These are phyloP conservation scores for Eurytoma californica DNA, from an alignment of 2,888 invertebrate species.

Conservation along the genomic window DNA sequence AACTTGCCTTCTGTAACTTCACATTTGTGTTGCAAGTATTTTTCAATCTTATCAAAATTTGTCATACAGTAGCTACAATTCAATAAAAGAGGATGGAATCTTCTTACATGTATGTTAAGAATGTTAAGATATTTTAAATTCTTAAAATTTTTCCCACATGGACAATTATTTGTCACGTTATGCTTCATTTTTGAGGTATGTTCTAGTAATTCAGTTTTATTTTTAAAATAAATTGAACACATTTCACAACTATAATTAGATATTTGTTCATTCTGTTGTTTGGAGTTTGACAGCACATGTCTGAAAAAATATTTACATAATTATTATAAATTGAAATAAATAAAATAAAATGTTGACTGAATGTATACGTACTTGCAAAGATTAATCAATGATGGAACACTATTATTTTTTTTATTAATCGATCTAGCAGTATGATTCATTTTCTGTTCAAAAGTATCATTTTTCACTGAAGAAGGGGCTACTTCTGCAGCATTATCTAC, in stretches of 20 bases:
- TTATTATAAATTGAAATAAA: slow-evolving; percentile 15
- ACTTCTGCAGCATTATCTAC: slow-evolving; percentile 16
- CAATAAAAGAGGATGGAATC: slow-evolving; percentile 57
- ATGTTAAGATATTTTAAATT: slow-evolving; percentile 57
- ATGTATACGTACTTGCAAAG: slow-evolving; percentile 48
- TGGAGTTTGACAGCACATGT: slow-evolving; percentile 33
- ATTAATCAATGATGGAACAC: slow-evolving; percentile 35
- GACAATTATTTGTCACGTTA: slow-evolving; percentile 56
- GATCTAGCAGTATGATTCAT: background rate
- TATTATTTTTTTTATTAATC: slow-evolving; percentile 2
- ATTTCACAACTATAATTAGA: slow-evolving; percentile 49
- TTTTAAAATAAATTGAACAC: slow-evolving; percentile 48
- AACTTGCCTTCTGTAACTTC: slow-evolving; percentile 39
- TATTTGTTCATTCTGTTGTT: slow-evolving; percentile 1
- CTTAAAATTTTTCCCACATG: slow-evolving; percentile 61
- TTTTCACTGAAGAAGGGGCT: slow-evolving; percentile 5
- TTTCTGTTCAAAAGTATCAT: slow-evolving; percentile 5
- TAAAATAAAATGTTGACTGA: background rate
- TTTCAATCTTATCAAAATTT: slow-evolving; percentile 55
- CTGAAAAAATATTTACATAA: slow-evolving; percentile 41
- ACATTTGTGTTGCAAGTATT: slow-evolving; percentile 62
- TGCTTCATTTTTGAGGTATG: slow-evolving; percentile 51
- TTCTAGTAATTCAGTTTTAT: slow-evolving; percentile 45
- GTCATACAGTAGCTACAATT: slow-evolving; percentile 64
- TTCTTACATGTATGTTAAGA: slow-evolving; percentile 57